Evolutionary conservation across 2,888 invertebrate species (phyloP), one percentile per base, ranked within the genome.

Genomic region (Hirtodrosophila confusa): DNA sequence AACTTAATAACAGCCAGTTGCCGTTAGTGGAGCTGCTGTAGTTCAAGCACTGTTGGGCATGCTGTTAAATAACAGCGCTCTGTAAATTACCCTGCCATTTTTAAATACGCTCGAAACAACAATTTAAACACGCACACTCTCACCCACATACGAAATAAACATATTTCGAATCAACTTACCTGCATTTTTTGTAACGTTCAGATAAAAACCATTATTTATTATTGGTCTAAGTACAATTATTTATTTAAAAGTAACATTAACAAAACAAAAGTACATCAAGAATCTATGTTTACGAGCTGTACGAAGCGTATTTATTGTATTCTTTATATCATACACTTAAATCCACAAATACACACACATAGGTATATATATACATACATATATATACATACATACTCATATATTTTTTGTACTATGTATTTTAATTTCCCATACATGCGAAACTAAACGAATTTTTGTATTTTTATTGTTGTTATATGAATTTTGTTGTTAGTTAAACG

Each of bases 401-500:
- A 75, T 60, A 73, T 69, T 57, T 76, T 77, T 79, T 78, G 51
- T 68, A 78, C 57, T 36, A 61, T 70, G 33, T 37, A 41, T 55
- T 69, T 74, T 74, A 51, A 79, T 86, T 83, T 80, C 40, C 40
- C 56, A 54, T 50, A 50, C 17, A 51, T 40, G 48, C 70, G 56
- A 69, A 56, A 62, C 54, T 36, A 54, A 77, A 57, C 69, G 60
- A 73, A 73, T 78, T 74, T 17, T 75, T 69, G 57, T 75, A 74
- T 51, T 66, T 70, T 66, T 50, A 76, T 63, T 76, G 56, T 76
- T 75, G 77, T 72, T 76, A 72, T 44, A 72, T 68, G 66, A 69
- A 80, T 88, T 80, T 78, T 88, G 83, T 86, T 89, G 86, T 86
- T 87, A 80, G 79, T 84, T 78, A 77, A 78, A 76, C 55, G 69